Conservation (phyloP, 2,888 invertebrate genomes). For the Lepeophtheirus nordmannii region DNA sequence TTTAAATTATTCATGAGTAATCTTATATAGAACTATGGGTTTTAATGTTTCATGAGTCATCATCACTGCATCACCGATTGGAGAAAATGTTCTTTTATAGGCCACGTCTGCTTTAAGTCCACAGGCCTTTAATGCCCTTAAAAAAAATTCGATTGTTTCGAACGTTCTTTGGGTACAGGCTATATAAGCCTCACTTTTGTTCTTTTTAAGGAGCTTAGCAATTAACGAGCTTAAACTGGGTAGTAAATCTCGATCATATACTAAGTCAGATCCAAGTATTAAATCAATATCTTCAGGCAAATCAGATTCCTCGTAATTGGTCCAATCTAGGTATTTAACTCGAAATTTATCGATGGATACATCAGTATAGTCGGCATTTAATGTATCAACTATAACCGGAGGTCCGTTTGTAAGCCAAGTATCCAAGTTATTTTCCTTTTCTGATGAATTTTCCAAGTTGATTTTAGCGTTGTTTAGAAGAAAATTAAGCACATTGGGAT, state of each 20-base stretch:
- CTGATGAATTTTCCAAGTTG: background rate
- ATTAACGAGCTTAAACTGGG: background rate
- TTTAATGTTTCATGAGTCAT: background rate
- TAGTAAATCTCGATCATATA: background rate
- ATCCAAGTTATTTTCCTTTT: background rate
- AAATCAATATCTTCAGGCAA: background rate
- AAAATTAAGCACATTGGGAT: background rate
- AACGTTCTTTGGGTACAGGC: background rate
- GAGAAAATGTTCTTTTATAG: background rate
- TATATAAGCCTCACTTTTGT: background rate
- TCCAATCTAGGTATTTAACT: background rate
- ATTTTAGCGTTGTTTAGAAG: background rate
- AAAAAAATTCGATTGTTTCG: background rate
- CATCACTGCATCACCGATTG: background rate
- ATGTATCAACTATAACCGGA: background rate
- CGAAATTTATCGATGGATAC: background rate
- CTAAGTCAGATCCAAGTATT: background rate
- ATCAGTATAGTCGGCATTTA: background rate
- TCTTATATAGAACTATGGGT: slow-evolving; percentile 4
- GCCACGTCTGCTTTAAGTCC: background rate
- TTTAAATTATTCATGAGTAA: background rate
- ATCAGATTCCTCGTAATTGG: background rate
- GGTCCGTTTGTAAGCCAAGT: background rate
- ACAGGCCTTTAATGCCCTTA: background rate
- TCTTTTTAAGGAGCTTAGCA: background rate